Base-by-base conservation (phyloP, 1,140 invertebrate genomes). In the Zeugodacus cucurbitae region DNA sequence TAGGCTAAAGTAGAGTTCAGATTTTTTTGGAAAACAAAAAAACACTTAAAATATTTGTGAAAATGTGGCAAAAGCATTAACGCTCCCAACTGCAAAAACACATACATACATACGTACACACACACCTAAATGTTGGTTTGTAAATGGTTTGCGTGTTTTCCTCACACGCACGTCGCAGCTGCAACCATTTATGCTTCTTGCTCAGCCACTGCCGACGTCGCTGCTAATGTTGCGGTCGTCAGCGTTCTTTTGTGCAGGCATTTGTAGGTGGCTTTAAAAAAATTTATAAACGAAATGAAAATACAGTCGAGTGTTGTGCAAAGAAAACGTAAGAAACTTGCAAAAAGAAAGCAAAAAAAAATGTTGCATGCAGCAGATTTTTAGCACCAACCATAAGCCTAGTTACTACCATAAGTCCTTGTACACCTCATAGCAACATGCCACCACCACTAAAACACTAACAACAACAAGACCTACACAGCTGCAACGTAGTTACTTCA, bases 331-430 rank as follows among this genome's bases (percentile, higher is more conserved):
- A 48, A 48, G 74, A 34, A 78, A 78, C 37, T 7, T 22, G 2
- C 34, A 44, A 20, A 32, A 32, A 78, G 11, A 78, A 78, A 78
- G n/a, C 1, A 41, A 74, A 20, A 22, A 41, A 7, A 44, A 74
- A 26, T 74, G 34, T 34, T 22, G 70, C 37, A 8, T 17, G 20
- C 22, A 14, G 22, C 34, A 11, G 37, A 82, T n/a, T 34, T 26
- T 22, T 34, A 20, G 34, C 22, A 37, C 20, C 41, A 67, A 4
- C 74, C 74, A 48, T 41, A 41, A 54, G 20, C 41, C 74, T 29
- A 48, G 74, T 82, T 82, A 82, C 29, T 82, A 82, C 74, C 37
- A 82, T 41, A n/a, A 82, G 74, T 54, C 41, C 74, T 82, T 82
- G 74, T 48, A 48, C n/a, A n/a, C 74, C 74, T 20, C 41, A 17